Base-by-base conservation (phyloP, 2,888 invertebrate species). In the Melinaea marsaeus region DNA sequence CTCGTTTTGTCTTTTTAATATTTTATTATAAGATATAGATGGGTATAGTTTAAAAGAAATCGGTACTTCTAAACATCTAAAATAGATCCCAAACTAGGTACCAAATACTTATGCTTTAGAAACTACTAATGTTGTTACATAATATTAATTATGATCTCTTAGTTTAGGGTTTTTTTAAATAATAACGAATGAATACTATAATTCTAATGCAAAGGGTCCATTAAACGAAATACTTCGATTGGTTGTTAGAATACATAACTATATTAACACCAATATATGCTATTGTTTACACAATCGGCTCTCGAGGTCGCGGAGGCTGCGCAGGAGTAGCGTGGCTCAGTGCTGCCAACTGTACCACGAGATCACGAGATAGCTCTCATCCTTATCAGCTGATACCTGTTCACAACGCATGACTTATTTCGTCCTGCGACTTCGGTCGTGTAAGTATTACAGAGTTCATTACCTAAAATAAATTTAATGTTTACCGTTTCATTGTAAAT, bases 351-450 rank as follows among this genome's bases (percentile, higher is more conserved):
- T 71, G 75, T 56, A 73, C 82, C 75, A 71, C 72, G 71, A 71
- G 76, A 86, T 89, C 90, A 90, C 90, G 90, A 89, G 90, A 87
- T 88, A 80, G 72, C 76, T 78, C 81, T 79, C 85, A 80, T 85
- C 84, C 81, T 88, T 89, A 88, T 89, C 88, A 86, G 88, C 86
- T 87, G 87, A 86, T 86, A 79, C 75, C 73, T 71, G 75, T 75
- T 75, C 51, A 81, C 82, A 65, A 72, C 70, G 66, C 79, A 78
- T 78, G 78, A 77, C 67, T 68, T 62, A 65, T 61, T 63, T 60
- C 33, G 32, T 57, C 46, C 32, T 34, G 46, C n/a, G 2, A 13
- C 45, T 55, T 32, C 45, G 13, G 37, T 45, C 46, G 51, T 55
- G 61, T 64, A 64, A 64, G 63, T 63, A 60, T 47, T 46, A 22